Evolutionary conservation across 2,113 vertebrate species (phyloP), one percentile per base, ranked within the genome.

Genomic region (Narcine bancroftii): DNA sequence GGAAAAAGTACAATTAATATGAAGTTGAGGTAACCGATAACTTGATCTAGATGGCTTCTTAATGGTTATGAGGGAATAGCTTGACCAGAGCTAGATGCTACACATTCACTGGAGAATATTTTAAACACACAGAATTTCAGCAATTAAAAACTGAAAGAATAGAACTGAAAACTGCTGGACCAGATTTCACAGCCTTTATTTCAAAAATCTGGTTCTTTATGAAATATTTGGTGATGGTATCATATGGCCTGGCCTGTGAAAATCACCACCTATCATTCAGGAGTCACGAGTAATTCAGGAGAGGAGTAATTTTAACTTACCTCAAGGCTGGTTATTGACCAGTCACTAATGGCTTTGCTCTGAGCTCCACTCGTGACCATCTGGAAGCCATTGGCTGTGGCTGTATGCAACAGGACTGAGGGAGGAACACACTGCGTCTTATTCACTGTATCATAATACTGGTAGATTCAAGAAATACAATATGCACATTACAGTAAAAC

Each of bases 361-460:
- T 99, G 99, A 91, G 97, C 96, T 81, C 99, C 99, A 0, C 98
- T 99, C 92, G 98, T 99, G 92, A 99, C 99, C 98, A 99, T 99
- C 95, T 99, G 99, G 94, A 99, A 99, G 93, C 99, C 99, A 0
- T 99, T 99, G 92, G 99, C 99, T 0, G 99, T 99, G 92, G 99
- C 99, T 0, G 99, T 99, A 94, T 99, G 98, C 72, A 99, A 95
- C 92, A 99, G 95, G 92, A 99, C 99, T 99, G 92, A 24, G 81
- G 53, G 83, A 92, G 33, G 71, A 47, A 76, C 93, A 53, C 6
- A 66, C 13, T 76, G 42, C 0, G 45, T 92, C 53, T 63, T 42
- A 17, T 45, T 81, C 73, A 42, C 39, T 33, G 47, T 33, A 53
- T 75, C 71, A 92, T 15, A 24, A 10, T 73, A 77, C 45, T 36